phyloP scores from a whole-genome alignment of 2,888 invertebrate species.

The Elegia similella region DNA sequence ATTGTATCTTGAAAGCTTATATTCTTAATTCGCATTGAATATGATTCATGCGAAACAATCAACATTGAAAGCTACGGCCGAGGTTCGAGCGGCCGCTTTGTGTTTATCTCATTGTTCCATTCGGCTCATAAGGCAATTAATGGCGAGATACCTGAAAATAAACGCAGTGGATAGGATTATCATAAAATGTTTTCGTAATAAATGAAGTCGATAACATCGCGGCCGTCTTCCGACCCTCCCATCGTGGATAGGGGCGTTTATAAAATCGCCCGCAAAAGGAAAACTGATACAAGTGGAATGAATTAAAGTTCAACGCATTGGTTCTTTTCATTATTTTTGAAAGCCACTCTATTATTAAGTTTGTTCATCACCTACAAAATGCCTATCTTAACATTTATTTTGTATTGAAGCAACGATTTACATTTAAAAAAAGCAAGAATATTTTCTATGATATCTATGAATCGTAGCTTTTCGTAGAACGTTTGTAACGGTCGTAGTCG shows the following conservation, averaged over 20 bases:
- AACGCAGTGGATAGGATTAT: slow-evolving; percentile 50
- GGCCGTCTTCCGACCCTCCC: slow-evolving; percentile 48
- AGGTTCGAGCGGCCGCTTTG: slow-evolving; percentile 40
- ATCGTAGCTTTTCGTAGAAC: too few species aligned
- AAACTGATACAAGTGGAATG: slow-evolving; percentile 32
- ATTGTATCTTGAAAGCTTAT: slow-evolving; percentile 34
- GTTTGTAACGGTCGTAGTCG: too few species aligned
- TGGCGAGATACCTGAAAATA: slow-evolving; percentile 50
- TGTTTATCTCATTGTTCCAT: slow-evolving; percentile 56
- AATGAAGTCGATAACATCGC: slow-evolving; percentile 59
- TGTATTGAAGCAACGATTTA: too few species aligned
- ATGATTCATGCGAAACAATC: slow-evolving; percentile 56
- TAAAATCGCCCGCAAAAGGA: slow-evolving; percentile 49
- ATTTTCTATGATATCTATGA: too few species aligned
- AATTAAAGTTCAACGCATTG: slow-evolving; percentile 6
- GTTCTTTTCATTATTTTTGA: slow-evolving; percentile 6
- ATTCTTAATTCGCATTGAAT: slow-evolving; percentile 51
- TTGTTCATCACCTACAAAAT: background rate
- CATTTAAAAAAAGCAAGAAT: too few species aligned
- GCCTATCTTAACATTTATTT: background rate
- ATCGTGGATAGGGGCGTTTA: slow-evolving; percentile 53
- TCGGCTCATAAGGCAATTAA: slow-evolving; percentile 56
- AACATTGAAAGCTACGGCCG: slow-evolving; percentile 43
- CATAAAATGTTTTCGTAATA: slow-evolving; percentile 57
- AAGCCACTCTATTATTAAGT: background rate